Conservation (phyloP, 2,888 invertebrate species). For the Nomada flava region DNA sequence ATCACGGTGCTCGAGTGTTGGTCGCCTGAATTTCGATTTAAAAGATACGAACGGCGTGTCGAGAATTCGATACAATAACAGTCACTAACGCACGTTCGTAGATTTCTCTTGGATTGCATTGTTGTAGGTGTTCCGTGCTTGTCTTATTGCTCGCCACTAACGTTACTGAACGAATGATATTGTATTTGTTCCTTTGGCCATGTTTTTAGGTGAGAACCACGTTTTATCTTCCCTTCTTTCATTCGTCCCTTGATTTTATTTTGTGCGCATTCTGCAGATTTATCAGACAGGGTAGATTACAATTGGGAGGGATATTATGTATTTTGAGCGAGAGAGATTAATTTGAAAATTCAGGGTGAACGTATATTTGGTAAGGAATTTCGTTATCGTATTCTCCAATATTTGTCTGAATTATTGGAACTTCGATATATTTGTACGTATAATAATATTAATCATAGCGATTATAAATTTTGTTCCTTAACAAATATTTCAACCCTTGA, state of each 20-base stretch:
- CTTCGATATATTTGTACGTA: no score
- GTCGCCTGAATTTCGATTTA: constrained; percentile 42
- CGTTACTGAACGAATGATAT: constrained; percentile 43
- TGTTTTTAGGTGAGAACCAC: not conserved
- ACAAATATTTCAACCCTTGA: not conserved
- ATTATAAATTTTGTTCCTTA: not conserved
- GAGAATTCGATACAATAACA: constrained; percentile 47
- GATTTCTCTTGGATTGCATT: constrained; percentile 29
- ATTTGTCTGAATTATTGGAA: no score
- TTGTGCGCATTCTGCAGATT: not conserved
- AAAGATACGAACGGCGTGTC: constrained; percentile 5
- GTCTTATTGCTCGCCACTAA: constrained; percentile 52
- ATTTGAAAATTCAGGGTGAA: not conserved
- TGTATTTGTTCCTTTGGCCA: not conserved
- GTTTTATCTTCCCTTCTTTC: not conserved
- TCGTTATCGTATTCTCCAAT: not conserved
- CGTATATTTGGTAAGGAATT: not conserved
- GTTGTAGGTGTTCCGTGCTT: constrained; percentile 56
- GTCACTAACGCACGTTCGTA: constrained; percentile 56
- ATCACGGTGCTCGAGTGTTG: constrained; percentile 49
- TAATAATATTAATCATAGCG: not conserved
- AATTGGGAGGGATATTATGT: not conserved
- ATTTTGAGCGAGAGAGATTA: not conserved
- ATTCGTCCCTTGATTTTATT: not conserved
- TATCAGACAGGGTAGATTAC: not conserved